Evolutionary conservation across 2,888 invertebrate genomes (phyloP).

Genomic region (Philonicus albiceps): DNA sequence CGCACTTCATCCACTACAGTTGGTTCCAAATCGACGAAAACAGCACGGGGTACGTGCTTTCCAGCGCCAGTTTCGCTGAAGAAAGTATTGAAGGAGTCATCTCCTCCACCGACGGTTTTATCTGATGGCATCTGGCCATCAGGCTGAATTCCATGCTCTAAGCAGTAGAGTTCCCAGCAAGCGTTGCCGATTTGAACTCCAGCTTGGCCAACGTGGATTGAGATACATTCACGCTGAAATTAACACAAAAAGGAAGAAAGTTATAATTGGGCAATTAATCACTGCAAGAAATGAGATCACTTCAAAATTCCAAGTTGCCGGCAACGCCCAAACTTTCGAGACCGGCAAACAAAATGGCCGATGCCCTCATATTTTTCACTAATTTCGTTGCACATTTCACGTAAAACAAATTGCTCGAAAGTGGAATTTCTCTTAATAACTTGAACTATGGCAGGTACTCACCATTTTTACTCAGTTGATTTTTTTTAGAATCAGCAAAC

Average conservation of each 20-base stretch:
- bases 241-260: slow-evolving; percentile 48
- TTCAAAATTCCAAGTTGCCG: neutral
- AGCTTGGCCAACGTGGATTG: slow-evolving; percentile 69
- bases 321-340: neutral
- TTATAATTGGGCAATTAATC: neutral
- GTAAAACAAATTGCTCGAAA: neutral
- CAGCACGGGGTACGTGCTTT: slow-evolving; percentile 71
- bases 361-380: neutral
- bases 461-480: slow-evolving; percentile 1
- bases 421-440: neutral
- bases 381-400: neutral
- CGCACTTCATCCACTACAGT: slow-evolving; percentile 68
- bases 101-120: slow-evolving; percentile 66
- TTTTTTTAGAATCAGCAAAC: neutral
- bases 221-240: slow-evolving; percentile 71
- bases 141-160: slow-evolving; percentile 83
- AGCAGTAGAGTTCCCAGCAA: slow-evolving; percentile 82
- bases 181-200: slow-evolving; percentile 81
- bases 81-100: slow-evolving; percentile 81
- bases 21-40: slow-evolving; percentile 75
- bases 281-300: neutral
- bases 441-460: neutral
- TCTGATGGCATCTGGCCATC: slow-evolving; percentile 90
- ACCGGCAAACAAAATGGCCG: neutral
- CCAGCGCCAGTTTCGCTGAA: slow-evolving; percentile 66